phyloP scores from a whole-genome alignment of 1,140 invertebrate genomes.

The Drosophila bocqueti region DNA sequence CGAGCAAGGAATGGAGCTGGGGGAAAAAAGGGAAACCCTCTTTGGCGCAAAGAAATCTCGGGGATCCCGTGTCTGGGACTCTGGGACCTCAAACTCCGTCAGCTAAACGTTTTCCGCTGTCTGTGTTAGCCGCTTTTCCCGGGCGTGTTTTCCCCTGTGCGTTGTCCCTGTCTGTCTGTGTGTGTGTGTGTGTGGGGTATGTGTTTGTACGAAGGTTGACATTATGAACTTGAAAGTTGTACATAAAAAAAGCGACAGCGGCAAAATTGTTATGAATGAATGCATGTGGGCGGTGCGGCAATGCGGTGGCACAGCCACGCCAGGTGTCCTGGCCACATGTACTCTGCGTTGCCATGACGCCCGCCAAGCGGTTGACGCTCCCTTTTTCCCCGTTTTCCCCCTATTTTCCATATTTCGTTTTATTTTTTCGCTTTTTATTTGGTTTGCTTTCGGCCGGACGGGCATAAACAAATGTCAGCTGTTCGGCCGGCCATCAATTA shows the following conservation, averaged over 20 bases:
- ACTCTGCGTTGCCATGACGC: slow-evolving; percentile 55
- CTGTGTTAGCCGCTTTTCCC: slow-evolving; percentile 36
- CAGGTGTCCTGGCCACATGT: slow-evolving; percentile 20
- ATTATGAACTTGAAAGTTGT: slow-evolving; percentile 83
- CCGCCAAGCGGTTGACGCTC: slow-evolving; percentile 44
- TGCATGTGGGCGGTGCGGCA: slow-evolving; percentile 51
- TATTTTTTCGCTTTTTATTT: slow-evolving; percentile 30
- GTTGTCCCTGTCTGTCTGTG: slow-evolving; percentile 2
- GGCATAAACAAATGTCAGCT: slow-evolving; percentile 75
- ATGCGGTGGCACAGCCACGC: slow-evolving; percentile 20
- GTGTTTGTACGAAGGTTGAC: slow-evolving; percentile 72
- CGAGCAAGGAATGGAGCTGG: slow-evolving; percentile 6
- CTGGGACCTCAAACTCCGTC: slow-evolving; percentile 50
- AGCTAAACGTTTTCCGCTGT: slow-evolving; percentile 57
- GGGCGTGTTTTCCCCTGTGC: slow-evolving; percentile 7
- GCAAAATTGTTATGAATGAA: slow-evolving; percentile 79
- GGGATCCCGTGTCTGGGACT: slow-evolving; percentile 57
- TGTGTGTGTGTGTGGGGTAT: slow-evolving; percentile 2
- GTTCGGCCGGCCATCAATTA: slow-evolving; percentile 70
- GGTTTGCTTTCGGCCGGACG: slow-evolving; percentile 35
- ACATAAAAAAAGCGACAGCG: slow-evolving; percentile 43
- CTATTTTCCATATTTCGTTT: slow-evolving; percentile 2
- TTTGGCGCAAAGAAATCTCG: slow-evolving; percentile 70
- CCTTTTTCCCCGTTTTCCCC: neutral
- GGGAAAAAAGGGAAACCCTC: slow-evolving; percentile 39